Percentiles rank a stretch among this genome's conserved stretches.
These are phyloP conservation scores for Oncorhynchus clarkii DNA, from an alignment of 2,113 vertebrate species.

Conservation along the genomic window DNA sequence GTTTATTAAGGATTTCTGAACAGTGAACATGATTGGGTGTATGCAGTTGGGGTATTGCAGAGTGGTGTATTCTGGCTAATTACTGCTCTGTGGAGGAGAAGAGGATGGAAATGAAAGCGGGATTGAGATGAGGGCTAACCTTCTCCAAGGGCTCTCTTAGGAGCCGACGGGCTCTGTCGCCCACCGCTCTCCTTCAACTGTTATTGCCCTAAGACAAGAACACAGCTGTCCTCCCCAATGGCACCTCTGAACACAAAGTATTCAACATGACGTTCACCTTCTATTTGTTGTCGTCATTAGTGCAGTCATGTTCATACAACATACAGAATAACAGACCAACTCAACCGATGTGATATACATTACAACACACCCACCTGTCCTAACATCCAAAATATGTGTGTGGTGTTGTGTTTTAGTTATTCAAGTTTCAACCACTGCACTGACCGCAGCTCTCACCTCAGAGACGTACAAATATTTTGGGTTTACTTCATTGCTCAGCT, in stretches of 20 bases:
- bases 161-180: conserved; percentile 34
- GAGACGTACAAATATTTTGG: too few relatives aligned
- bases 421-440: too few relatives aligned
- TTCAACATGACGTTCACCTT: too few relatives aligned
- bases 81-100: conserved; percentile 27
- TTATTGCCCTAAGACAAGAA: conserved; percentile 63
- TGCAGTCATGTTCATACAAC: too few relatives aligned
- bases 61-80: conserved; percentile 45
- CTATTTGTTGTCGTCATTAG: too few relatives aligned
- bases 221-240: conserved; percentile 50
- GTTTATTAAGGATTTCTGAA: conserved; percentile 18
- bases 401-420: too few relatives aligned
- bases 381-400: too few relatives aligned
- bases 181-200: conserved; percentile 52
- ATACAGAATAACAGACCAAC: too few relatives aligned
- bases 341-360: too few relatives aligned
- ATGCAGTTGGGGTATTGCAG: conserved; percentile 30
- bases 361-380: too few relatives aligned
- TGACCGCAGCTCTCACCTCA: too few relatives aligned
- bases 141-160: conserved; percentile 69
- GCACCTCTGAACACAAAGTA: conserved; percentile 38
- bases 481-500: conserved; percentile 8
- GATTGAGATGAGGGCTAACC: conserved; percentile 52
- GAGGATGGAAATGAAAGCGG: conserved; percentile 11
- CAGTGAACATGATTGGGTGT: conserved; percentile 16